Evolutionary conservation across 2,113 vertebrate species (phyloP), one percentile per base, ranked within the genome.

Genomic region (Thryonomys swinderianus): DNA sequence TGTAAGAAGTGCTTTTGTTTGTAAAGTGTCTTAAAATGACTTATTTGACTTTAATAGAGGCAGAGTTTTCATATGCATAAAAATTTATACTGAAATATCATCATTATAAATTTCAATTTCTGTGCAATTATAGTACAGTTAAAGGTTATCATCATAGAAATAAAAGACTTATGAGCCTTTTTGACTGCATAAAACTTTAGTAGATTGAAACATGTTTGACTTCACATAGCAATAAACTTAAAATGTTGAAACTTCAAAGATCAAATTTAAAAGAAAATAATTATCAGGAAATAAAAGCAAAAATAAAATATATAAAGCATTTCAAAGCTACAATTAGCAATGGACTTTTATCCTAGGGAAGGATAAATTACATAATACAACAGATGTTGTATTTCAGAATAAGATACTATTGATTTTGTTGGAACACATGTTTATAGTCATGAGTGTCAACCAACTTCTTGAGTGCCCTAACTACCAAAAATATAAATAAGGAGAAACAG

Each of bases 171-270:
- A 85, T 18, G 37, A 20, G 37, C 80, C 80, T 85, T 74, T 85
- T 45, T 79, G 23, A 69, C 27, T 73, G 42, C 25, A 86, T 88
- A 64, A 94, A 93, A 91, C 27, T 80, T 92, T n/a, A 86, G 66
- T 25, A n/a, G 27, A 84, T 55, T 57, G 59, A 69, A 59, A 14
- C 51, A 59, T 8, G 88, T 48, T 89, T 92, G 86, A 94, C 37
- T 69, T 69, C 18, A 37, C 37, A 9, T 37, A 9, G 45, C 11
- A 88, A 45, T 93, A 92, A 78, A 95, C 32, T 84, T 91, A 93
- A 94, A 86, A 80, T 23, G 95, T 94, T 94, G 90, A 95, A 95
- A 94, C 90, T 87, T 97, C 80, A 93, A 96, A 94, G 80, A 96
- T 90, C 62, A 87, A 83, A 30, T 83, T 90, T 71, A 40, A 34